Evolutionary conservation across 2,888 invertebrate genomes (phyloP).

Genomic region (Macrophya alboannulata): DNA sequence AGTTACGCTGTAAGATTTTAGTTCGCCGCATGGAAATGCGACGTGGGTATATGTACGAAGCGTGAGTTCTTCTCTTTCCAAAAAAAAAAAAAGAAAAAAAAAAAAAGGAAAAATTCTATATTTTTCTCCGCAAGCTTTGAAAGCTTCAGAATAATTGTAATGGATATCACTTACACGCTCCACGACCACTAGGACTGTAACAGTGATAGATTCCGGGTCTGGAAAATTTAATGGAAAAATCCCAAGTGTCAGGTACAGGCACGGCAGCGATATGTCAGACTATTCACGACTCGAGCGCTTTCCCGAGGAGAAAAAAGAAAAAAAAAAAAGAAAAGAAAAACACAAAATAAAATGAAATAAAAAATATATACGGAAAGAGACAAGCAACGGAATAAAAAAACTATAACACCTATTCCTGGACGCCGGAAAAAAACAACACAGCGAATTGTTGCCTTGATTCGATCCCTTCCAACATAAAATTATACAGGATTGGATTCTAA

Average conservation of each 20-base stretch:
- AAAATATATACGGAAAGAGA: constrained; percentile 50
- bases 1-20: not conserved
- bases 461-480: not conserved
- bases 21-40: not conserved
- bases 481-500: not conserved
- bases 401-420: constrained; percentile 64
- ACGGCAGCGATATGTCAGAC: constrained; percentile 77
- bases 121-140: constrained; percentile 40
- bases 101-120: constrained; percentile 41
- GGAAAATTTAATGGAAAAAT: constrained; percentile 79
- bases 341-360: constrained; percentile 60
- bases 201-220: constrained; percentile 78
- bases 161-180: constrained; percentile 72
- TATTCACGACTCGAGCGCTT: constrained; percentile 73
- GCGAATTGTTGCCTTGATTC: not conserved
- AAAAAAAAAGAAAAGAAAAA: no score
- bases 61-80: not conserved
- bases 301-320: constrained; percentile 61
- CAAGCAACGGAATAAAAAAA: constrained; percentile 58
- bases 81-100: not conserved
- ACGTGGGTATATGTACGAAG: not conserved
- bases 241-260: constrained; percentile 78
- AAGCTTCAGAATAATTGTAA: constrained; percentile 68
- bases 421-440: constrained; percentile 52
- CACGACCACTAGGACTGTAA: constrained; percentile 59